Conservation (phyloP, 1,140 invertebrate species). For the Hyles vespertilio region DNA sequence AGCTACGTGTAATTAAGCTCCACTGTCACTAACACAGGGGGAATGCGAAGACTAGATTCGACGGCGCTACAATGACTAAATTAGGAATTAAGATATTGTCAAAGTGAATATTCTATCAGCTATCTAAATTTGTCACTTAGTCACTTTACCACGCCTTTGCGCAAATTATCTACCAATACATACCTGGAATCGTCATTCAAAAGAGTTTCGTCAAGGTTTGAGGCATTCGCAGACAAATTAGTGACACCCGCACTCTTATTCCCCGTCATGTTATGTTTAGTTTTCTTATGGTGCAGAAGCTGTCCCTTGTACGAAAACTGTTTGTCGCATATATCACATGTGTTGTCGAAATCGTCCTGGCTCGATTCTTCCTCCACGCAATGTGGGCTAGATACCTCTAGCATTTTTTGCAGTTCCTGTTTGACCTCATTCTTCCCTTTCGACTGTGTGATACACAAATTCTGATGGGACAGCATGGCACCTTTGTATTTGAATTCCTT, state of each 20-base stretch:
- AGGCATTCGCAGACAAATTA: no score
- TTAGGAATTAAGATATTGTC: no score
- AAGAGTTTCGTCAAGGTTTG: no score
- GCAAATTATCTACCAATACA: background rate
- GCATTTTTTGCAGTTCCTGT: constrained; percentile 29
- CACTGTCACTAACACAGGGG: no score
- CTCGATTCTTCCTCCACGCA: constrained; percentile 42
- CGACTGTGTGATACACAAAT: background rate
- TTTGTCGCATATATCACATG: constrained; percentile 66
- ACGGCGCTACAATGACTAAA: no score
- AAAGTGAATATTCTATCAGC: no score
- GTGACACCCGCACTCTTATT: constrained; percentile 55
- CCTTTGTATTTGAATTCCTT: constrained; percentile 67
- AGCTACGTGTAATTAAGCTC: no score
- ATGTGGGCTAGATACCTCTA: constrained; percentile 36
- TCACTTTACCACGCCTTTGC: no score
- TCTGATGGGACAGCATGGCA: constrained; percentile 45
- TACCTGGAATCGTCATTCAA: constrained; percentile 44
- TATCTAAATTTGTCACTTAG: no score
- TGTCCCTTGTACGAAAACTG: constrained; percentile 60
- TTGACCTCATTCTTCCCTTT: constrained; percentile 30
- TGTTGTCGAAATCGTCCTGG: constrained; percentile 51
- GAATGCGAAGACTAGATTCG: no score
- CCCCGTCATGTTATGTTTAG: constrained; percentile 60
- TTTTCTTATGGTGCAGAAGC: constrained; percentile 50